These are phyloP conservation scores for Actinemys pallida DNA, from an alignment of 2,113 vertebrate genomes.

Conservation along the genomic window DNA sequence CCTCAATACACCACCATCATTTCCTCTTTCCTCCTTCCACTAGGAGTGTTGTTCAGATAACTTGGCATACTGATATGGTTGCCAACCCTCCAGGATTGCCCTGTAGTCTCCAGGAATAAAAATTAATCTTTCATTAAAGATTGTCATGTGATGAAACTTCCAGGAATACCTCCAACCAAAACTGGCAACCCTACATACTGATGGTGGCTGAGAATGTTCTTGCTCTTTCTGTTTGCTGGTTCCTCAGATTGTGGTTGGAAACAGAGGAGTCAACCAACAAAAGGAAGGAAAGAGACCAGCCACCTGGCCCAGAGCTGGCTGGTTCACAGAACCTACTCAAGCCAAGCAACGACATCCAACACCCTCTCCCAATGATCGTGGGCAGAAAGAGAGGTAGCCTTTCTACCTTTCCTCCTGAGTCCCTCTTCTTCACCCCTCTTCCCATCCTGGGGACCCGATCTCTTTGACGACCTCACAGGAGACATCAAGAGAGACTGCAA, in stretches of 20 bases:
- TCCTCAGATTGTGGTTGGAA: background rate
- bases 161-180: no score
- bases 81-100: no score
- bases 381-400: conserved; percentile 15
- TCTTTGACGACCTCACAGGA: conserved; percentile 34
- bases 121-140: no score
- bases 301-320: background rate
- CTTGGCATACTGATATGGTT: background rate
- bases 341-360: background rate
- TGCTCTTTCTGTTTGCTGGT: background rate
- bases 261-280: background rate
- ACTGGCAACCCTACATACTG: background rate
- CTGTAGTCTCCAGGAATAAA: no score
- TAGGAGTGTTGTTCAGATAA: fast-evolving
- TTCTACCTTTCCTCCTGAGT: conserved; percentile 11
- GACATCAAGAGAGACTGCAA: conserved; percentile 46
- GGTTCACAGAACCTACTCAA: background rate
- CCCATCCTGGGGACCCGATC: background rate
- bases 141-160: no score
- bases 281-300: background rate
- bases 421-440: background rate
- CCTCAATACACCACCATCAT: no score
- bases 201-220: background rate
- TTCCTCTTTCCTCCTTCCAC: background rate
- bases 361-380: background rate